Base-by-base conservation (phyloP, 2,113 vertebrate species). In the Anseranas semipalmata region DNA sequence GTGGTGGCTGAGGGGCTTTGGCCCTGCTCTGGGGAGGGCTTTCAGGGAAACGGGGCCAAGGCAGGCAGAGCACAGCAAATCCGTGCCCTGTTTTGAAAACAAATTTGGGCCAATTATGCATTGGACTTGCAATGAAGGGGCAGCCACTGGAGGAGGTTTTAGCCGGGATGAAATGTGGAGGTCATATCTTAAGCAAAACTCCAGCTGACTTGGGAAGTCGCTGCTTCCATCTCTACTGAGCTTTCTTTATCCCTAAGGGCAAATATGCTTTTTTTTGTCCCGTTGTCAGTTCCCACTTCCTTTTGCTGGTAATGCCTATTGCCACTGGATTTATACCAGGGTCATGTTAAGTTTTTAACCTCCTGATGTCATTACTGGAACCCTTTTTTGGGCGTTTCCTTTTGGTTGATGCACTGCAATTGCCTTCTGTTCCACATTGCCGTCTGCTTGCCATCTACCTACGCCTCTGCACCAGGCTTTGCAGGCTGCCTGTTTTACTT, bases 31-130 rank as follows among this genome's bases (percentile, higher is more conserved):
- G 33, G 32, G 62, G 43, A 50, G 21, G 4, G 0, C 0, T 73
- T 58, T 20, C 0, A 0, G 67, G 19, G 24, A 53, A 12, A 15
- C 0, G 2, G 39, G 60, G 41, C 52, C 50, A 5, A 28, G 67
- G 55, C 32, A 12, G 46, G 68, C 58, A 19, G 33, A 45, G 48
- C 46, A 7, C 37, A 71, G 80, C 25, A 13, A 19, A 13, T 14
- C 63, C 55, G 10, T 9, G 2, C 5, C 58, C 35, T 7, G 2
- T 24, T 88, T 28, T 60, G 75, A 46, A 33, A 56, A 19, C 6
- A 6, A 43, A 21, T 66, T 25, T 24, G 17, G 37, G 43, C 32
- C 63, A 52, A 2, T 39, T 16, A 37, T 4, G 21, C 39, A 5
- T 14, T 16, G 41, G 56, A 9, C 50, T 65, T 91, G 67, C 25